Evolutionary conservation across 2,113 vertebrate genomes (phyloP).

Genomic region (Numida meleagris): DNA sequence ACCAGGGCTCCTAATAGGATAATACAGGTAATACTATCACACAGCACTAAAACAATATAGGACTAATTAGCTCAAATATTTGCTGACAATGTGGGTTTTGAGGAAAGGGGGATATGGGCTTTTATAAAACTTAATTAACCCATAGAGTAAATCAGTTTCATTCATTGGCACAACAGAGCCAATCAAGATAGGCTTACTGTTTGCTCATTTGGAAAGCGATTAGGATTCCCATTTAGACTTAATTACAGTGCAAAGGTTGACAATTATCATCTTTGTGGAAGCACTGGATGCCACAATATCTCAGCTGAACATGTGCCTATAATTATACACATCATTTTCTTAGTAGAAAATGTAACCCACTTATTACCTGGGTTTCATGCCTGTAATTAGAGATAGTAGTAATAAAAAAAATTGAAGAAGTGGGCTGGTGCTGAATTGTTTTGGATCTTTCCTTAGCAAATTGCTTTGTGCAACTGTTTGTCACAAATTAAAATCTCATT

Average conservation of each 20-base stretch:
- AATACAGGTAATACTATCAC: slow-evolving; percentile 51
- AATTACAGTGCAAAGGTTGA: slow-evolving; percentile 83
- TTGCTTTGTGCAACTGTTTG: not conserved
- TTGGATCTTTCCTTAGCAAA: not conserved
- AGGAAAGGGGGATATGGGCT: slow-evolving; percentile 8
- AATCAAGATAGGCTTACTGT: slow-evolving; percentile 69
- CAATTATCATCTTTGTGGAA: slow-evolving; percentile 76
- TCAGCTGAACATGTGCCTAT: slow-evolving; percentile 69
- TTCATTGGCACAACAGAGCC: slow-evolving; percentile 65
- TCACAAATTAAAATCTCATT: not conserved
- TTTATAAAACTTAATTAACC: slow-evolving; percentile 79
- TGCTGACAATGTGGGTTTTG: slow-evolving; percentile 52
- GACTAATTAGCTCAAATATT: slow-evolving; percentile 73
- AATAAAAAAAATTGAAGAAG: slow-evolving; percentile 32
- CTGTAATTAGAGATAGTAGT: slow-evolving; percentile 76
- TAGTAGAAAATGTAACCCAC: slow-evolving; percentile 71
- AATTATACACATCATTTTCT: slow-evolving; percentile 79
- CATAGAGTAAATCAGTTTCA: slow-evolving; percentile 70
- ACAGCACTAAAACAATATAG: slow-evolving; percentile 52
- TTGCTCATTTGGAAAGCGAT: slow-evolving; percentile 79
- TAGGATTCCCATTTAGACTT: slow-evolving; percentile 78
- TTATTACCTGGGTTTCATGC: slow-evolving; percentile 74
- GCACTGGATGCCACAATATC: slow-evolving; percentile 70
- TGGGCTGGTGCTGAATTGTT: not conserved
- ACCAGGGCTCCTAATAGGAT: not conserved